Percentiles rank a stretch among this genome's conserved stretches.
phyloP scores from a whole-genome alignment of 2,113 vertebrate species.

The Ceyx margarethae region DNA sequence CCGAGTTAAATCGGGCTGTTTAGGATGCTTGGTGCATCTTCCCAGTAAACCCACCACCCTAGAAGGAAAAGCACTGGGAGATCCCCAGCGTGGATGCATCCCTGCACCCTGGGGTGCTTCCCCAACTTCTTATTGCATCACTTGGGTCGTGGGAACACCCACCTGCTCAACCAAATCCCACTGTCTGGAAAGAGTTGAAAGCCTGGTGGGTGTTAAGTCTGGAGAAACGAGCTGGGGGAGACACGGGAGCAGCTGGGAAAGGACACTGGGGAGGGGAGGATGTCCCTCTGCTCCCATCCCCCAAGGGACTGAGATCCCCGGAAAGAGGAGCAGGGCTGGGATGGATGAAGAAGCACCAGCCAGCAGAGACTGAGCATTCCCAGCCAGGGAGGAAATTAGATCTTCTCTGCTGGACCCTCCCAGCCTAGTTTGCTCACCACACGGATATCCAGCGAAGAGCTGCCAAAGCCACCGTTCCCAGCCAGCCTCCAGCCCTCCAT shows the following conservation, averaged over 20 bases:
- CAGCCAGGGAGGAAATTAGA: background rate
- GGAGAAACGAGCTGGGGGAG: background rate
- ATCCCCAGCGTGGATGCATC: background rate
- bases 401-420: background rate
- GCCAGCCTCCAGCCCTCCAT: background rate
- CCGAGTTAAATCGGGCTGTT: fast-evolving
- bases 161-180: background rate
- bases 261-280: fast-evolving
- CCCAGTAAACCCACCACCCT: background rate
- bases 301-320: fast-evolving
- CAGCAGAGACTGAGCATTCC: fast-evolving
- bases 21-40: background rate
- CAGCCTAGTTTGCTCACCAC: background rate
- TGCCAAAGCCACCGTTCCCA: background rate
- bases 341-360: background rate
- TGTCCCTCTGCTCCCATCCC: fast-evolving
- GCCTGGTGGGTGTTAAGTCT: background rate
- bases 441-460: background rate
- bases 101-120: background rate
- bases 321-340: fast-evolving
- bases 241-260: fast-evolving
- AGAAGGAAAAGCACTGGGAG: background rate
- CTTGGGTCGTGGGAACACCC: fast-evolving
- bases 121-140: fast-evolving
- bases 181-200: background rate